phyloP scores from a whole-genome alignment of 1,140 invertebrate species.

The Lepidurus couesii region DNA sequence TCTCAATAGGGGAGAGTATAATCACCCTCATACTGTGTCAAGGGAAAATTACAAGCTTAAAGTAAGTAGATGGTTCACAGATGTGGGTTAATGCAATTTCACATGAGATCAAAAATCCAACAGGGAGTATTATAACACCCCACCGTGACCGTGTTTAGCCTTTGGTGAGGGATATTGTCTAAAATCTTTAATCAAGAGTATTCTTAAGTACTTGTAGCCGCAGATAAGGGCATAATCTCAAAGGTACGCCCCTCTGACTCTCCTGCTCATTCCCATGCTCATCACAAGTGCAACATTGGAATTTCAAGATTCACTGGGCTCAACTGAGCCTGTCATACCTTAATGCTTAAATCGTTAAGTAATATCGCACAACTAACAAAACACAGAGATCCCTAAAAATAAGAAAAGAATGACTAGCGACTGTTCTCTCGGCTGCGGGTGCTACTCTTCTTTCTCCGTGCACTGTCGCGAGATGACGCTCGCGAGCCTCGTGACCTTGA shows the following conservation, averaged over 20 bases:
- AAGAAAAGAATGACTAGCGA: neutral
- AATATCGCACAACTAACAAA: neutral
- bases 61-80: neutral
- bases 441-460: neutral
- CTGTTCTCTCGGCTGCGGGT: neutral
- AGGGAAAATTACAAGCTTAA: neutral
- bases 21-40: neutral
- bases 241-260: neutral
- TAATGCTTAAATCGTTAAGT: neutral
- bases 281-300: neutral
- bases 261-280: neutral
- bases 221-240: neutral
- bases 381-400: neutral
- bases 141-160: neutral
- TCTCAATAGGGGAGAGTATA: neutral
- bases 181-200: neutral
- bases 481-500: neutral
- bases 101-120: neutral
- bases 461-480: neutral
- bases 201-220: slow-evolving; percentile 7
- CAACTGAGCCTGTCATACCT: neutral
- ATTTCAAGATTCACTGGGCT: neutral
- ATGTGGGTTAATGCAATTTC: neutral
- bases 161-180: neutral
- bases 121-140: neutral